Conservation (phyloP, 2,888 invertebrate species). For the Eubasilissa splendida region DNA sequence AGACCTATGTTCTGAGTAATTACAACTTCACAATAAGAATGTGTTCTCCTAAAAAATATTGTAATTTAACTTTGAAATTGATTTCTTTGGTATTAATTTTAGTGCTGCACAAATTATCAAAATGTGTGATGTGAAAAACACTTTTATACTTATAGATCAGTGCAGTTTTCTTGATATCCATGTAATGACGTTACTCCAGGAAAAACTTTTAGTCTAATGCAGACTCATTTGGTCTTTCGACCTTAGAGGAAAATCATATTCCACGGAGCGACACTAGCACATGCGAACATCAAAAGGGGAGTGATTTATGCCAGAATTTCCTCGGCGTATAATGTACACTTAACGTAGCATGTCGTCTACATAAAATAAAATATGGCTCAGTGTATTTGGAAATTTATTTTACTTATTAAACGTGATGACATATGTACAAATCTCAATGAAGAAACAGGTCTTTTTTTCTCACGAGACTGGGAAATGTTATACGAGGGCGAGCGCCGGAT, state of each 20-base stretch:
- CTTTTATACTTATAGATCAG: too few relatives aligned
- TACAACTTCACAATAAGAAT: too few relatives aligned
- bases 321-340: slow-evolving; percentile 24
- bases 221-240: slow-evolving; percentile 11
- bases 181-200: background rate
- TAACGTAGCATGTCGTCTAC: slow-evolving; percentile 26
- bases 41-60: too few relatives aligned
- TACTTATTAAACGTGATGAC: slow-evolving; percentile 29
- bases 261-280: slow-evolving; percentile 23
- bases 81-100: too few relatives aligned
- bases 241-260: slow-evolving; percentile 26
- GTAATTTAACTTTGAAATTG: too few relatives aligned
- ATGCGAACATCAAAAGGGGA: slow-evolving; percentile 40
- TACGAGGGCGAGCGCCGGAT: background rate
- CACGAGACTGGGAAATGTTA: slow-evolving; percentile 3
- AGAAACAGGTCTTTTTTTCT: slow-evolving; percentile 3
- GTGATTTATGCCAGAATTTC: slow-evolving; percentile 38
- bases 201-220: background rate
- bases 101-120: too few relatives aligned
- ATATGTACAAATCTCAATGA: slow-evolving; percentile 34
- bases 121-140: too few relatives aligned
- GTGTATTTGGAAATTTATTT: slow-evolving; percentile 19
- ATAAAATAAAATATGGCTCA: background rate
- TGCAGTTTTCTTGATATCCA: too few relatives aligned
- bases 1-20: too few relatives aligned